These are phyloP conservation scores for Circaetus cinerascens DNA, from an alignment of 2,113 vertebrate genomes.

Conservation along the genomic window DNA sequence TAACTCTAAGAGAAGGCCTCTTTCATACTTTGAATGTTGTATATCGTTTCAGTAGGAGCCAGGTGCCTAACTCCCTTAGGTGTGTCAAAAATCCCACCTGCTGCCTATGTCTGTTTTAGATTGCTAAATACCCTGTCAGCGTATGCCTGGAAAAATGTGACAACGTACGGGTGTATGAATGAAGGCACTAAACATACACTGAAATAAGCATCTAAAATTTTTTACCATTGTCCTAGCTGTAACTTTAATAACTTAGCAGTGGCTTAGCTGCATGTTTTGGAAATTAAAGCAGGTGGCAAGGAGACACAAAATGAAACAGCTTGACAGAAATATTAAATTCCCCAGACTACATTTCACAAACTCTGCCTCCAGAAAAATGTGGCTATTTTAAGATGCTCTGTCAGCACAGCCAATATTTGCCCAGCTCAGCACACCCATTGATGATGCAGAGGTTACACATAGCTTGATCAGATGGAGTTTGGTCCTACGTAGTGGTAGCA, in stretches of 20 bases:
- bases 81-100: neutral
- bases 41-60: neutral
- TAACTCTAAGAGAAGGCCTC: neutral
- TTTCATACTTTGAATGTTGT: neutral
- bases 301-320: neutral
- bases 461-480: neutral
- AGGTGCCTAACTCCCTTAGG: neutral
- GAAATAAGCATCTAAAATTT: neutral
- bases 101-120: neutral
- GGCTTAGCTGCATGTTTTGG: neutral
- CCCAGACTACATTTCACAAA: neutral
- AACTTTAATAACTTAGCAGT: neutral
- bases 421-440: neutral
- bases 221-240: neutral
- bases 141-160: neutral
- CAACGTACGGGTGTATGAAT: neutral
- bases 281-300: neutral
- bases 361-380: neutral
- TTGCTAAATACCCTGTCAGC: neutral
- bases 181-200: neutral
- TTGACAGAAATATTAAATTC: neutral
- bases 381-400: neutral
- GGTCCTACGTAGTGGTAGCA: accelerated
- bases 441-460: neutral
- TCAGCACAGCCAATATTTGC: neutral